These are phyloP conservation scores for Leptopilina boulardi DNA, from an alignment of 1,140 invertebrate genomes.

Conservation along the genomic window DNA sequence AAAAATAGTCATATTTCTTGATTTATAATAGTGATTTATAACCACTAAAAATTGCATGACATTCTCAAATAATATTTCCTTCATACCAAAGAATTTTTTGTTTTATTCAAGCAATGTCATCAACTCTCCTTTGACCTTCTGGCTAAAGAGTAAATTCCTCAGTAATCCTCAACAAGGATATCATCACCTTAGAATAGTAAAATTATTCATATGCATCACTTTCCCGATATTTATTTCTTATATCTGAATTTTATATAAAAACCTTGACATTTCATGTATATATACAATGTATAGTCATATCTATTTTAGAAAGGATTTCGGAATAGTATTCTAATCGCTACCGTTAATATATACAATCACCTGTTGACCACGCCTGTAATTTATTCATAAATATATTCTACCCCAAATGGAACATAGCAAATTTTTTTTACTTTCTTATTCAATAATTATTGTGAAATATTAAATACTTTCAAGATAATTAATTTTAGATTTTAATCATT, in stretches of 20 bases:
- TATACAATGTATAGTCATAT: background rate
- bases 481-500: too few species aligned
- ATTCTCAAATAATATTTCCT: slow-evolving; percentile 6
- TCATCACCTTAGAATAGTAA: slow-evolving; percentile 23
- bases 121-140: slow-evolving; percentile 25
- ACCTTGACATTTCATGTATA: slow-evolving; percentile 22
- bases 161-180: slow-evolving; percentile 12
- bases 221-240: background rate
- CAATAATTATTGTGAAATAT: too few species aligned
- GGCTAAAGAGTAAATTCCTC: background rate
- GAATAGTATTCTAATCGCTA: background rate
- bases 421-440: background rate
- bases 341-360: background rate
- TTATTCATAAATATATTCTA: background rate
- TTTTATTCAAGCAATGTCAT: slow-evolving; percentile 19
- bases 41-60: background rate
- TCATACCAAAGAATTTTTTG: background rate
- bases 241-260: background rate
- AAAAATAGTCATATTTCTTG: background rate
- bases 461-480: too few species aligned
- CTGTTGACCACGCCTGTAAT: slow-evolving; percentile 19
- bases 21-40: background rate
- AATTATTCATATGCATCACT: slow-evolving; percentile 4
- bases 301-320: slow-evolving; percentile 17
- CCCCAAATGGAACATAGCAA: background rate